phyloP scores from a whole-genome alignment of 2,888 invertebrate genomes.

The Sericinus montela region DNA sequence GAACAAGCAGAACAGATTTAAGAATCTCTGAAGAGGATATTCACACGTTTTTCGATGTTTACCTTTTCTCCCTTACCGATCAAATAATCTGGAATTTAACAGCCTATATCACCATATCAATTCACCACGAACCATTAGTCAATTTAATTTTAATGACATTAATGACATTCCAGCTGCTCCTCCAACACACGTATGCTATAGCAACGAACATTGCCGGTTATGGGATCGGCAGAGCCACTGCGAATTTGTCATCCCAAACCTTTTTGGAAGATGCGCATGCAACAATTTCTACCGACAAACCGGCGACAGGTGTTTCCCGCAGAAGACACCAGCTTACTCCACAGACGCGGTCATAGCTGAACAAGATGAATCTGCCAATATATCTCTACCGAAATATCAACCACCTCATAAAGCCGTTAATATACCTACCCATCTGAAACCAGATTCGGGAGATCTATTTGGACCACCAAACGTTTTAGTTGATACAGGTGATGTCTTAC shows the following conservation, averaged over 20 bases:
- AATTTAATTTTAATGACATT: background rate
- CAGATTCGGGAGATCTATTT: constrained; percentile 36
- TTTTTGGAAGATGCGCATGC: constrained; percentile 93
- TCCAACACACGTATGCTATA: constrained; percentile 93
- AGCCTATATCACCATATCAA: background rate
- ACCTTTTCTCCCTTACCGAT: background rate
- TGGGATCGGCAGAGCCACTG: constrained; percentile 92
- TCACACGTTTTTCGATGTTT: too few species aligned
- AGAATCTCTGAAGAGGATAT: too few species aligned
- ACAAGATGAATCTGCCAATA: constrained; percentile 41
- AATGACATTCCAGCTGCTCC: constrained; percentile 83
- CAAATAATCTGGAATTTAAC: background rate
- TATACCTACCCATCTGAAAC: background rate
- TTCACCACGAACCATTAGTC: constrained; percentile 9
- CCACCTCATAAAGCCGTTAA: constrained; percentile 23
- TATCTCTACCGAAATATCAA: constrained; percentile 33
- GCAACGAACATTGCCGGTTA: constrained; percentile 92
- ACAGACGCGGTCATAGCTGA: constrained; percentile 66
- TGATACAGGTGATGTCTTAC: constrained; percentile 46
- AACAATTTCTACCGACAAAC: constrained; percentile 82
- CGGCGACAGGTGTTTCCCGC: constrained; percentile 81
- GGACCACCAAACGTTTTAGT: constrained; percentile 37
- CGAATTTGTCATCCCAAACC: constrained; percentile 92
- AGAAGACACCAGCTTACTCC: constrained; percentile 46
- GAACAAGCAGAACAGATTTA: background rate